Evolutionary conservation across 2,888 invertebrate genomes (phyloP).

Genomic region (Parnassius mnemosyne): DNA sequence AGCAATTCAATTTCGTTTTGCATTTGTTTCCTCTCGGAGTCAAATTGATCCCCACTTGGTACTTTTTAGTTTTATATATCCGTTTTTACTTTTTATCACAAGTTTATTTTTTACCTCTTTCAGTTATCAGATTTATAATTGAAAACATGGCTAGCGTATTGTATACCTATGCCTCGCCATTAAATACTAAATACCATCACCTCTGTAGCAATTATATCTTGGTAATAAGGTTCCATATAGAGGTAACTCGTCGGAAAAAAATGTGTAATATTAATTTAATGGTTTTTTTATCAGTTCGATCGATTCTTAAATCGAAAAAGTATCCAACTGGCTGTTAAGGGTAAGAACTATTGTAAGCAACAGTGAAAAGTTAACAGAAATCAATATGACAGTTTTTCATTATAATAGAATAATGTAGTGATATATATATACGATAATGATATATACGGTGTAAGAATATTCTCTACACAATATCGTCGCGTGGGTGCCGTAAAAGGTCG

Average conservation of each 20-base stretch:
- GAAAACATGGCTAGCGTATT: constrained; percentile 18
- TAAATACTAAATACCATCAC: constrained; percentile 22
- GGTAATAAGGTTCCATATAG: constrained; percentile 41
- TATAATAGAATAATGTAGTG: too few species aligned
- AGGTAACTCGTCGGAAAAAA: constrained; percentile 42
- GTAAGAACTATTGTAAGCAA: constrained; percentile 27
- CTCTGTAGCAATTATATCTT: constrained; percentile 26
- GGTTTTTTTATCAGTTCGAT: constrained; percentile 51
- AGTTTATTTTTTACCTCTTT: too few species aligned
- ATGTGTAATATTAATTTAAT: constrained; percentile 55
- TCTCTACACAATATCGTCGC: too few species aligned
- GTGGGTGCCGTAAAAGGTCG: too few species aligned
- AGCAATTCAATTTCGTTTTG: constrained; percentile 18
- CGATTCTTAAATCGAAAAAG: constrained; percentile 42
- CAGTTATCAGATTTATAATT: constrained; percentile 16
- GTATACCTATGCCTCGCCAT: constrained; percentile 8
- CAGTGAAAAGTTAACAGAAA: too few species aligned
- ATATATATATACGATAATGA: too few species aligned
- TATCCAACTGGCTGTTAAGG: constrained; percentile 46
- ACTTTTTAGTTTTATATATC: not conserved
- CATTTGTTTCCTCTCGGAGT: constrained; percentile 9
- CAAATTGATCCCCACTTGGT: constrained; percentile 7
- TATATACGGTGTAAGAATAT: too few species aligned
- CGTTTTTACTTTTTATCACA: too few species aligned
- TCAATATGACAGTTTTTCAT: too few species aligned